Evolutionary conservation across 2,113 vertebrate genomes (phyloP).

Genomic region (Herpailurus yagouaroundi): DNA sequence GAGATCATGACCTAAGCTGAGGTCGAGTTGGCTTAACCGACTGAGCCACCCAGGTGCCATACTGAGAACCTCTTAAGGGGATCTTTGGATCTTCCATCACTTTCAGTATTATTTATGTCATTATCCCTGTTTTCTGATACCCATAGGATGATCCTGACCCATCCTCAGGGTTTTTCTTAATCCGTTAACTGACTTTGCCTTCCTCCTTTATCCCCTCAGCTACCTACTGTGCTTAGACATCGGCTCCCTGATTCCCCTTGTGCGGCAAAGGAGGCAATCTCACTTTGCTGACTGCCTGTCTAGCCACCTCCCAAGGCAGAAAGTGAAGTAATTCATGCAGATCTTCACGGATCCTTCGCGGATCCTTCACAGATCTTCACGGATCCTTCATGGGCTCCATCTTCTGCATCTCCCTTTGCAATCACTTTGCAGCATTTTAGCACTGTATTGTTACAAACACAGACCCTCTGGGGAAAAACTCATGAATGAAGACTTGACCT

Average conservation of each 20-base stretch:
- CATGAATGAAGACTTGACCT: not conserved
- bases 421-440: not conserved
- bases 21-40: no score
- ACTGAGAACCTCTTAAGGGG: not conserved
- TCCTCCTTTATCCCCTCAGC: not conserved
- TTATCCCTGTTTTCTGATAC: not conserved
- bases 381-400: rapidly evolving
- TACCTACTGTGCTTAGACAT: not conserved
- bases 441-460: not conserved
- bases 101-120: not conserved
- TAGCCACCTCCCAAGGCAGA: not conserved
- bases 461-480: not conserved
- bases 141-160: not conserved
- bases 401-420: not conserved
- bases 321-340: rapidly evolving
- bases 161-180: not conserved
- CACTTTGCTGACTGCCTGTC: not conserved
- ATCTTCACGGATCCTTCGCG: not conserved
- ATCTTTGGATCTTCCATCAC: not conserved
- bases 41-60: no score
- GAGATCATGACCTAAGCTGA: no score
- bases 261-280: not conserved
- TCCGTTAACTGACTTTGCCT: rapidly evolving
- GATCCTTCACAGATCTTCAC: no score
- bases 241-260: not conserved